phyloP scores from a whole-genome alignment of 2,888 invertebrate genomes.

The Brenthis ino region DNA sequence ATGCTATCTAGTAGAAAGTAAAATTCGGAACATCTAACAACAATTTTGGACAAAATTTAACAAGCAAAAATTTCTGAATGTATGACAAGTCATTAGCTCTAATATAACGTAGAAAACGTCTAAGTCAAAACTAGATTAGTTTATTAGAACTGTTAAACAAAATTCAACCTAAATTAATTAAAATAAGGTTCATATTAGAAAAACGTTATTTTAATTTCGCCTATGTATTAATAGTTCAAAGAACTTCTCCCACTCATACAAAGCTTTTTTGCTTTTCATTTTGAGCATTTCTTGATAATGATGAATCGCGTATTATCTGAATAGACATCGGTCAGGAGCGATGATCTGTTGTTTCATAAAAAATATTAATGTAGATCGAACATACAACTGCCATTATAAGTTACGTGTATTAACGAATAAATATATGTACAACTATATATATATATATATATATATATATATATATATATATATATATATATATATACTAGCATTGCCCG shows the following conservation, averaged over 20 bases:
- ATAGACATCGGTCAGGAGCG: conserved; percentile 49
- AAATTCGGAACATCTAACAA: conserved; percentile 1
- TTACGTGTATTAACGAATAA: background rate
- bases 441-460: too few species aligned
- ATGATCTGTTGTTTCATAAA: conserved; percentile 37
- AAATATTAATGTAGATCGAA: conserved; percentile 31
- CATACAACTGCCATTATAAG: conserved; percentile 26
- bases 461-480: too few species aligned
- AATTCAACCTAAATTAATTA: conserved; percentile 14
- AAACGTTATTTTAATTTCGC: background rate
- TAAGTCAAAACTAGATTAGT: conserved; percentile 32
- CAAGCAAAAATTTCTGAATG: conserved; percentile 18
- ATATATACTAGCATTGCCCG: too few species aligned
- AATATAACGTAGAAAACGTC: conserved; percentile 28
- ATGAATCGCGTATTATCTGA: conserved; percentile 65
- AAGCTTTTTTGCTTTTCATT: conserved; percentile 63
- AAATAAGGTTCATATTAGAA: conserved; percentile 22
- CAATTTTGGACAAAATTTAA: background rate
- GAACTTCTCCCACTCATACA: conserved; percentile 62
- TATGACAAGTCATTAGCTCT: conserved; percentile 35
- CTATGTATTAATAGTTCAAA: conserved; percentile 53
- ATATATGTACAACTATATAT: too few species aligned
- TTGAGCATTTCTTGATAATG: conserved; percentile 62
- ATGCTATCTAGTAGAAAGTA: conserved; percentile 10
- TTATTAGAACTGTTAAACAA: background rate